Evolutionary conservation across 92 coral and sea anemone species (phyloP).

Genomic region (Bergia sp.): DNA sequence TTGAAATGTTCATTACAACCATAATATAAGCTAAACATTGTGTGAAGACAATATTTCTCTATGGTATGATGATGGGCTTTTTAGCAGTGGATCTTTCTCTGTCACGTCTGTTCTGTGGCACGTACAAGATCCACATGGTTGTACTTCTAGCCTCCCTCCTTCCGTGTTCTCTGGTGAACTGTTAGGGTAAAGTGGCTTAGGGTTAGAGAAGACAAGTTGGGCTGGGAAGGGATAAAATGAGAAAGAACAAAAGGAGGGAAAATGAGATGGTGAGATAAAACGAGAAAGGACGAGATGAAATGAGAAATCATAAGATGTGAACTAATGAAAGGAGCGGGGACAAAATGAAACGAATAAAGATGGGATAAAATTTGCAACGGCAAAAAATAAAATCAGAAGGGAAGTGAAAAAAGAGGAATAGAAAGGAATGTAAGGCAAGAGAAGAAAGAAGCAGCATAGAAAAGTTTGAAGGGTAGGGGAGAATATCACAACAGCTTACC

Average conservation of each 20-base stretch:
- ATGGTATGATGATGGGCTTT: background rate
- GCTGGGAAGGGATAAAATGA: background rate
- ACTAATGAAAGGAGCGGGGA: no score
- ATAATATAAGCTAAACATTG: background rate
- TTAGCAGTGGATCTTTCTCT: background rate
- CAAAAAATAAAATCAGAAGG: no score
- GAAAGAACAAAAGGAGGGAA: background rate
- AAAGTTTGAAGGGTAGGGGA: background rate
- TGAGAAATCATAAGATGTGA: background rate
- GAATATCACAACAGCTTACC: conserved; percentile 5
- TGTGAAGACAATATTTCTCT: background rate
- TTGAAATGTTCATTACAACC: background rate
- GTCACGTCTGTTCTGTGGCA: background rate
- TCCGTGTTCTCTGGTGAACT: background rate
- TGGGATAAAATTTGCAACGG: background rate
- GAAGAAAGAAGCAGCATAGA: background rate
- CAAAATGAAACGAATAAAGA: no score
- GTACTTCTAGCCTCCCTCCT: background rate
- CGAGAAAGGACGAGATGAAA: background rate
- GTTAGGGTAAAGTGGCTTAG: background rate
- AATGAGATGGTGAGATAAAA: background rate
- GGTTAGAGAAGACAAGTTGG: background rate
- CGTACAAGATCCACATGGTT: background rate
- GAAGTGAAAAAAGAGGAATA: background rate
- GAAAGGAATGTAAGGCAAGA: background rate